phyloP scores from a whole-genome alignment of 2,797 vertebrate species.

The Mormyrops boulengeri region DNA sequence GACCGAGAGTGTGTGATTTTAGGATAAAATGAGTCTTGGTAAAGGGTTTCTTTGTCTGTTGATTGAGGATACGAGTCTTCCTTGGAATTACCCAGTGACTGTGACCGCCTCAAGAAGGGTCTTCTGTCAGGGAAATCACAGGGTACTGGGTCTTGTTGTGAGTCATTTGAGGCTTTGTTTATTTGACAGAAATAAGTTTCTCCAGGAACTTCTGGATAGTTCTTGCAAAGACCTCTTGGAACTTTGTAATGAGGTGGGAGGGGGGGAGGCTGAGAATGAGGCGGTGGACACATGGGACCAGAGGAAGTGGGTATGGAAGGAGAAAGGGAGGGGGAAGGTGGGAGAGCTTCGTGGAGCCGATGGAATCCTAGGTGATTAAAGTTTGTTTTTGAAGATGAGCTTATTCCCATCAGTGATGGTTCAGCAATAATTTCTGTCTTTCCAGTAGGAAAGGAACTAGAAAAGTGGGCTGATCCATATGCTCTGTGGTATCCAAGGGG shows the following conservation, averaged over 20 bases:
- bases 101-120: constrained; percentile 37
- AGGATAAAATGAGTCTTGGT: constrained; percentile 58
- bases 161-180: constrained; percentile 47
- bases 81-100: constrained; percentile 51
- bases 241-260: constrained; percentile 70
- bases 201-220: constrained; percentile 38
- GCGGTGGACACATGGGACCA: constrained; percentile 54
- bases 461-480: constrained; percentile 57
- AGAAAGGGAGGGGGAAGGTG: constrained; percentile 65
- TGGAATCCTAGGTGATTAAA: constrained; percentile 72
- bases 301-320: constrained; percentile 61
- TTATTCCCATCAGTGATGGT: constrained; percentile 67
- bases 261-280: constrained; percentile 62
- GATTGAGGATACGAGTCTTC: constrained; percentile 38
- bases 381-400: constrained; percentile 55
- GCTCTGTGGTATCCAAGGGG: constrained; percentile 56
- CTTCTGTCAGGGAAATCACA: constrained; percentile 55
- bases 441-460: constrained; percentile 40
- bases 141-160: constrained; percentile 60
- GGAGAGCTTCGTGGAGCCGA: constrained; percentile 65
- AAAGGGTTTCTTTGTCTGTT: constrained; percentile 58
- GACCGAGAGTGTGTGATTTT: constrained; percentile 54
- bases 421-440: constrained; percentile 69
- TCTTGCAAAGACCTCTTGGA: constrained; percentile 47
- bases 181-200: constrained; percentile 54